These are phyloP conservation scores for Apocheima hispidaria DNA, from an alignment of 2,888 invertebrate genomes.

Conservation along the genomic window DNA sequence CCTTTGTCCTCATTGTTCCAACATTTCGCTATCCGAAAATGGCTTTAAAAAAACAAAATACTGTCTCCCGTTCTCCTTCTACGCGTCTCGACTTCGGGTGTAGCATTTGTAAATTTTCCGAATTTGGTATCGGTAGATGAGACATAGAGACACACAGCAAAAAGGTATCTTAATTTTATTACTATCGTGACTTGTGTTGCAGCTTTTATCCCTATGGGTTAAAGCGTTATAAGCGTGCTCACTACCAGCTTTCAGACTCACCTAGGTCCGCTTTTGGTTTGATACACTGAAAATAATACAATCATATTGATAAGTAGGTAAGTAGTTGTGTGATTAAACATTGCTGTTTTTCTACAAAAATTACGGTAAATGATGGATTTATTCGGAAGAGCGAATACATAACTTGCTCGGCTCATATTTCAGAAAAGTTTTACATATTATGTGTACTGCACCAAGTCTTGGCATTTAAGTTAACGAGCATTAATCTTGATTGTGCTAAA, in stretches of 20 bases:
- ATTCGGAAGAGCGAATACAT: not conserved
- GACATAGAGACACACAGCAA: not conserved
- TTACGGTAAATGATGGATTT: not conserved
- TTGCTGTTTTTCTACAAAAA: not conserved
- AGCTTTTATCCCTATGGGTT: conserved; percentile 22
- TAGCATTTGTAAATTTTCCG: not conserved
- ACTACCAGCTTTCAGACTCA: conserved; percentile 69
- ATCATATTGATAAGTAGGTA: conserved; percentile 29
- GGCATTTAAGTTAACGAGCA: conserved; percentile 44
- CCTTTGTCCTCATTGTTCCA: not conserved
- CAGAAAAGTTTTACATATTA: not conserved
- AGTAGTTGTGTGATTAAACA: conserved; percentile 3
- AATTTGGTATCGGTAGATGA: not conserved
- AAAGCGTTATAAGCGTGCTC: conserved; percentile 63
- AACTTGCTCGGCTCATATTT: not conserved
- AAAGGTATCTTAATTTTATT: not conserved
- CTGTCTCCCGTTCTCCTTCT: too few species aligned
- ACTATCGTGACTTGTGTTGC: not conserved
- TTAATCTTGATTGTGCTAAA: conserved; percentile 16
- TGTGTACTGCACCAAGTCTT: not conserved
- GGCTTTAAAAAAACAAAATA: not conserved
- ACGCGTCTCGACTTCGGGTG: too few species aligned
- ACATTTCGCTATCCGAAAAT: not conserved
- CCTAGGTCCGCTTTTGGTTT: conserved; percentile 79
- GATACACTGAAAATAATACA: conserved; percentile 83